Base-by-base conservation (phyloP, 2,888 invertebrate genomes). In the Coelogynopora nodosa region DNA sequence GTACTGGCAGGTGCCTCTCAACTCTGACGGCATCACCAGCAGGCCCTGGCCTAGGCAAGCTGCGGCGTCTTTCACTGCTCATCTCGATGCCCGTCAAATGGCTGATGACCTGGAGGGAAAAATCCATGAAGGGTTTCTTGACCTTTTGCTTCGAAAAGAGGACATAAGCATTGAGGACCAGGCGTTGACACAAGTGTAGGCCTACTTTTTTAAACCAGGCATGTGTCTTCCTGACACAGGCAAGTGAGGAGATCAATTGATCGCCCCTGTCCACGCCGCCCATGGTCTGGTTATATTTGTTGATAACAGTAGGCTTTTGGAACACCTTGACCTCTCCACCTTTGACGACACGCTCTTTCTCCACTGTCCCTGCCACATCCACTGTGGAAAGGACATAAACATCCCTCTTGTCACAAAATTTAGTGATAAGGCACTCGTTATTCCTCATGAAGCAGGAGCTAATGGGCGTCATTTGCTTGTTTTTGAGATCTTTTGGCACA, bases 151-250 rank as follows among this genome's bases (percentile, higher is more conserved):
- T 30, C 82, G 82, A 82, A 82, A 31, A 82, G 31, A 82, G 82
- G 30, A 31, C 31, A 31, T 30, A 29, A 31, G 82, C 82, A 82
- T 82, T 82, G 30, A 82, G 82, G 30, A 82, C 30, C 30, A 82
- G 82, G 82, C 82, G 82, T 82, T 82, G 82, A 82, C 82, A 82
- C 30, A 82, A 31, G 31, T 82, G 82, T 82, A 82, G 31, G 31
- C 82, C 82, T 31, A 82, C 74, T 82, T 82, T 82, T 82, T 82
- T 82, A 31, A 82, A 82, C 82, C 82, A 82, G 31, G 82, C 26
- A 31, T 82, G 82, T 31, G 31, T 82, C 82, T 82, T 82, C 82
- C 82, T 82, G 30, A 82, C 82, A 82, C 82, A 82, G 31, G 82
- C 31, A 82, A 82, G 30, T 31, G 82, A 31, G 31, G 82, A 82